phyloP scores from a whole-genome alignment of 2,888 invertebrate genomes.

The Microplitis manilae region DNA sequence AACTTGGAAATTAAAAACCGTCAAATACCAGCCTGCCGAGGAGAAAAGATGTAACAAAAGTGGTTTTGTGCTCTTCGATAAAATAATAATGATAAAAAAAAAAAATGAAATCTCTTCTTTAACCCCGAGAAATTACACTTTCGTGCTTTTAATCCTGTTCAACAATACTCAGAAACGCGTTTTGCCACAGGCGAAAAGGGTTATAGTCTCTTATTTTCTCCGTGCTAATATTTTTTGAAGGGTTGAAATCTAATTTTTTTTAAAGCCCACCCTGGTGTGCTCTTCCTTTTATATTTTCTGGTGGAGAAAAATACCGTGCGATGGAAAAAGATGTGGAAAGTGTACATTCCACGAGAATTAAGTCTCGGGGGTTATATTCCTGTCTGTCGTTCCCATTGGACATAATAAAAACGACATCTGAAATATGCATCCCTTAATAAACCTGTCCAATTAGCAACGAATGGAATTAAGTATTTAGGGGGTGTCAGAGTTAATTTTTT shows the following conservation, averaged over 20 bases:
- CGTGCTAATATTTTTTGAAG: conserved; percentile 69
- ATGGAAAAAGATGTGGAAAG: conserved; percentile 29
- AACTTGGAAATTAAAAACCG: conserved; percentile 19
- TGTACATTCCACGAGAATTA: background rate
- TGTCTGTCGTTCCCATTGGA: conserved; percentile 63
- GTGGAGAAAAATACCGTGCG: conserved; percentile 39
- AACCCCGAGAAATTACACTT: conserved; percentile 64
- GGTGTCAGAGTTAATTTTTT: conserved; percentile 58
- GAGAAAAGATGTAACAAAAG: conserved; percentile 12
- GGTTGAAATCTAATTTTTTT: conserved; percentile 70
- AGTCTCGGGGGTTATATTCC: conserved; percentile 41
- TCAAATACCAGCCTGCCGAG: background rate
- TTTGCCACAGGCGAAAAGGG: conserved; percentile 53
- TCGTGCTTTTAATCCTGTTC: conserved; percentile 66
- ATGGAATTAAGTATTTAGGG: conserved; percentile 70
- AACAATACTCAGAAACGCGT: conserved; percentile 60
- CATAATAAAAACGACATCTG: conserved; percentile 71
- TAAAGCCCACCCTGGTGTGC: conserved; percentile 50
- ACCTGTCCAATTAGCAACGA: conserved; percentile 70
- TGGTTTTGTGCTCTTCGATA: conserved; percentile 4
- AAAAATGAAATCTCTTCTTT: conserved; percentile 45
- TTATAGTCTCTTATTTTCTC: conserved; percentile 52
- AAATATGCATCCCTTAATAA: conserved; percentile 72
- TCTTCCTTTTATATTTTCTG: background rate
- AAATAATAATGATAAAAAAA: conserved; percentile 21